Conservation (phyloP, 2,797 vertebrate species). For the Parauchenoglanis punctatus region DNA sequence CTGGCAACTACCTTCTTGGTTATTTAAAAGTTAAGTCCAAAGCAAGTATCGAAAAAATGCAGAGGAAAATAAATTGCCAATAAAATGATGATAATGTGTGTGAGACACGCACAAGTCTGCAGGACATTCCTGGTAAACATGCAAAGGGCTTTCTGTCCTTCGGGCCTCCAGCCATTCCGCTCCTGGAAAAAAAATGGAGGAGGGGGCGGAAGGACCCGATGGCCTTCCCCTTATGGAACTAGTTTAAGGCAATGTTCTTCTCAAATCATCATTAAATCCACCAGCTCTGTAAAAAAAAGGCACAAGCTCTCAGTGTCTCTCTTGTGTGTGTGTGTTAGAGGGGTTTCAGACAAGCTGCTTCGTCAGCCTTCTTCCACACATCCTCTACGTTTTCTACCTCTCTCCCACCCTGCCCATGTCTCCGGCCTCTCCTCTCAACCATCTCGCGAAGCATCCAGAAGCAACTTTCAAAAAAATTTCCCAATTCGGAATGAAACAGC, state of each 20-base stretch:
- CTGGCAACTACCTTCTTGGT: constrained; percentile 79
- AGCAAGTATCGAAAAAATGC: constrained; percentile 53
- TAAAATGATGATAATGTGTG: constrained; percentile 43
- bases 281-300: constrained; percentile 84
- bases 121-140: constrained; percentile 72
- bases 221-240: constrained; percentile 66
- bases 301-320: constrained; percentile 83
- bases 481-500: constrained; percentile 66
- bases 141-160: constrained; percentile 70
- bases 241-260: constrained; percentile 94
- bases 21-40: constrained; percentile 58
- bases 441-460: constrained; percentile 57
- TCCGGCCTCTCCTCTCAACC: constrained; percentile 45
- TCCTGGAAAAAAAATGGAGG: constrained; percentile 44
- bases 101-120: constrained; percentile 70
- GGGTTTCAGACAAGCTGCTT: constrained; percentile 56
- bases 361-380: constrained; percentile 54
- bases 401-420: constrained; percentile 47
- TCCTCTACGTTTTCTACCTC: constrained; percentile 57
- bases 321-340: constrained; percentile 66
- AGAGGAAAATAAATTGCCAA: constrained; percentile 54
- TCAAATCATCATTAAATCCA: constrained; percentile 81
- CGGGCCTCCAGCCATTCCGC: constrained; percentile 64
- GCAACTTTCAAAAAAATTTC: constrained; percentile 52
- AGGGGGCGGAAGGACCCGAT: constrained; percentile 29